Evolutionary conservation across 2,888 invertebrate species (phyloP).

Genomic region (Meloe dianella): DNA sequence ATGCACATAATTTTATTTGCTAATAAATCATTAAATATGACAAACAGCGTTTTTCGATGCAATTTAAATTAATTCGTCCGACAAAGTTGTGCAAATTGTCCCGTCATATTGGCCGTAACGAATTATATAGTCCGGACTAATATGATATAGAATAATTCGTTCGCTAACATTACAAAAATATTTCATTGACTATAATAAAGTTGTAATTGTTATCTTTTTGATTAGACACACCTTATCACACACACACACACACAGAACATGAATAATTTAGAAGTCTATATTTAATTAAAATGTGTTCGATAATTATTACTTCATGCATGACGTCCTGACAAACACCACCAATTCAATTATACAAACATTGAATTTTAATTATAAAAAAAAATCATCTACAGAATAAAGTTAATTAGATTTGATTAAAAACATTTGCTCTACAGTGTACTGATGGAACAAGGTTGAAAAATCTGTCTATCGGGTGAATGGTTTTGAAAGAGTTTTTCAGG

Average conservation of each 20-base stretch:
- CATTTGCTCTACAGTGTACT: not conserved
- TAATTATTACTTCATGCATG: conserved; percentile 15
- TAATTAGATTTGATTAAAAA: conserved; percentile 12
- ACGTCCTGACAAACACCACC: conserved; percentile 4
- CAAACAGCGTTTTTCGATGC: conserved; percentile 31
- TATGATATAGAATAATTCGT: not conserved
- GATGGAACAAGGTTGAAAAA: not conserved
- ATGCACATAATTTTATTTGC: conserved; percentile 33
- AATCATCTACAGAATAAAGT: not conserved
- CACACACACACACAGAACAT: not conserved
- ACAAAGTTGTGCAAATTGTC: conserved; percentile 25
- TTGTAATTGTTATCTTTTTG: conserved; percentile 25
- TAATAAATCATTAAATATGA: conserved; percentile 35
- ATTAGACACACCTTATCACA: conserved; percentile 24
- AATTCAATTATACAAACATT: conserved; percentile 11
- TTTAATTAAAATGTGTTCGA: conserved; percentile 33
- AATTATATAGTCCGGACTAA: not conserved
- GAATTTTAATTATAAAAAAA: conserved; percentile 1
- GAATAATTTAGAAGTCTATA: conserved; percentile 30
- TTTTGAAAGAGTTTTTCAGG: conserved; percentile 1
- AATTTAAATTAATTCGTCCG: conserved; percentile 30
- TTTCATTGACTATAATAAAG: conserved; percentile 28
- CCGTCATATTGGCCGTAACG: conserved; percentile 15
- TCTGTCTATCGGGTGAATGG: not conserved
- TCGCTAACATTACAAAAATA: not conserved